Percentiles rank a stretch among this genome's conserved stretches.
Evolutionary conservation across 2,888 invertebrate species (phyloP).

Genomic region (Arge pagana): DNA sequence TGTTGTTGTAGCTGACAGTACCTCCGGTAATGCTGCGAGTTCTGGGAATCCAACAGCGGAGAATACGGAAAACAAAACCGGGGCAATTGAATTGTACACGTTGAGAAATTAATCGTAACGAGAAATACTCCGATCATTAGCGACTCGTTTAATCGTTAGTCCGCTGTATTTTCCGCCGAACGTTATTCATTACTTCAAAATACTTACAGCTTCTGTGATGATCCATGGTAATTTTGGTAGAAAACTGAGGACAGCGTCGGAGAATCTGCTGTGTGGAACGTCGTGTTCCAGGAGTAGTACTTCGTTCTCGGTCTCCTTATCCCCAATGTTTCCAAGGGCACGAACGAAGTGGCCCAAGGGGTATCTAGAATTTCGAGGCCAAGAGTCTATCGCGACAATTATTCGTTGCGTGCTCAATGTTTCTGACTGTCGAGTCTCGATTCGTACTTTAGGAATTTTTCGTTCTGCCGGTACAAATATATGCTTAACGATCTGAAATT

Average conservation of each 20-base stretch:
- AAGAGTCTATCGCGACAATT: constrained; percentile 93
- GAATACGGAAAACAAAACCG: constrained; percentile 3
- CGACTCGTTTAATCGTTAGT: background rate
- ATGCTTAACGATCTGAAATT: constrained; percentile 67
- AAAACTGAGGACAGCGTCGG: constrained; percentile 90
- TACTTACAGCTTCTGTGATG: constrained; percentile 77
- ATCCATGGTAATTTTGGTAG: constrained; percentile 89
- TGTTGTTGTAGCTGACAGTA: constrained; percentile 18
- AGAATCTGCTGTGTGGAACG: constrained; percentile 94
- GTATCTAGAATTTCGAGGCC: constrained; percentile 92
- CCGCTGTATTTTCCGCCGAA: background rate
- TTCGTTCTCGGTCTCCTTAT: constrained; percentile 95
- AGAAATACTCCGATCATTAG: no score
- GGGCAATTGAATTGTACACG: constrained; percentile 21
- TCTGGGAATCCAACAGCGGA: no score
- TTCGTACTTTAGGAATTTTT: constrained; percentile 90
- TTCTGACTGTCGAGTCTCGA: constrained; percentile 92
- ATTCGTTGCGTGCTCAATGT: constrained; percentile 82
- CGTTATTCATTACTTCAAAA: background rate
- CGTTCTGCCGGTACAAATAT: constrained; percentile 94
- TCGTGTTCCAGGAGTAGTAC: constrained; percentile 95
- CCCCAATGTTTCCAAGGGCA: constrained; percentile 88
- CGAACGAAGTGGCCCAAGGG: constrained; percentile 96
- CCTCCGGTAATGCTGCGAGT: constrained; percentile 5
- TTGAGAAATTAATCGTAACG: no score